Evolutionary conservation across 2,797 vertebrate species (phyloP).

Genomic region (Falco naumanni): DNA sequence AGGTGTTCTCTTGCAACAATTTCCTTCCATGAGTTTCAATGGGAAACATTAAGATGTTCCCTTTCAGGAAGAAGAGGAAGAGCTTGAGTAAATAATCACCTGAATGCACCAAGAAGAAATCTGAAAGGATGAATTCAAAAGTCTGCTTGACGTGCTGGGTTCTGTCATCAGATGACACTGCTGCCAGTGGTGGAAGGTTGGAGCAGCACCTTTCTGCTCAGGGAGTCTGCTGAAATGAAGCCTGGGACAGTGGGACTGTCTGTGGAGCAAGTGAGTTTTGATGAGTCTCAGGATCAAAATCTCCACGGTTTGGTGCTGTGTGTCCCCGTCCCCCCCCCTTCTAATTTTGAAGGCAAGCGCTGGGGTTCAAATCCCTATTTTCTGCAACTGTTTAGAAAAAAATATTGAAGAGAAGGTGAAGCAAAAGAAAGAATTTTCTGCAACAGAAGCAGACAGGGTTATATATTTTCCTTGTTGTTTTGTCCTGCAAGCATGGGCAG

Average conservation of each 20-base stretch:
- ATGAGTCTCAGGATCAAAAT: background rate
- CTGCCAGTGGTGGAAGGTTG: background rate
- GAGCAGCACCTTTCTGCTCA: background rate
- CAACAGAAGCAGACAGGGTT: background rate
- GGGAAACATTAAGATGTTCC: background rate
- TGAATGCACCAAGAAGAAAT: background rate
- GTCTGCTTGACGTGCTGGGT: accelerated
- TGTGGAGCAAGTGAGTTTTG: background rate
- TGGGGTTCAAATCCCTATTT: background rate
- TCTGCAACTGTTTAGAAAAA: background rate
- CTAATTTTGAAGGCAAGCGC: background rate
- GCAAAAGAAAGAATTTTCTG: background rate
- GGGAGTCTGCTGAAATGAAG: background rate
- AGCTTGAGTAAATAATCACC: constrained; percentile 3
- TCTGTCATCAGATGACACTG: background rate
- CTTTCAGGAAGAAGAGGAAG: constrained; percentile 9
- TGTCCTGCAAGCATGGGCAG: background rate
- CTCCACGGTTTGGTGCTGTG: background rate
- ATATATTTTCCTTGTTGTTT: background rate
- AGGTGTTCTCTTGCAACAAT: background rate
- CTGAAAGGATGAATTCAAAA: background rate
- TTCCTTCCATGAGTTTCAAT: background rate
- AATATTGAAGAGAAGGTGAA: background rate
- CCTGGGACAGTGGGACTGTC: background rate
- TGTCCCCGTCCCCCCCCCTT: background rate